Evolutionary conservation across 2,888 invertebrate species (phyloP), one percentile per base, ranked within the genome.

Genomic region (Lagria hirta): DNA sequence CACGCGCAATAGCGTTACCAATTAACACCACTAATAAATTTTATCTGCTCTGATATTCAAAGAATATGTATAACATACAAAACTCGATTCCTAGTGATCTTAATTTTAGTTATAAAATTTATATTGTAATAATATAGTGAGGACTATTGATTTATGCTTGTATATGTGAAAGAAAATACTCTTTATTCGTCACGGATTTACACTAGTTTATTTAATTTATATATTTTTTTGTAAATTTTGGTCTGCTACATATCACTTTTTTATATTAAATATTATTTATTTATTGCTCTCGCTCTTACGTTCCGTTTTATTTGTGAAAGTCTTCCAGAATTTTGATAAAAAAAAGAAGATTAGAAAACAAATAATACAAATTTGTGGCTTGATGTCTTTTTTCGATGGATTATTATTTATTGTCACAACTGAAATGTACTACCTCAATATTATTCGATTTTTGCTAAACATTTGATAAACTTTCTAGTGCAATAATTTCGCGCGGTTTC

Each of bases 361-460:
- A 24, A 34, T 23, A 24, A 34, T 23, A 36, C 24, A 37, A 45
- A 41, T 32, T 42, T 29, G 42, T 42, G 42, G 46, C 40, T 47
- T 27, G 46, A 42, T 47, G 46, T 47, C 35, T 11, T 34, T 23
- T 42, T 43, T 34, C 28, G 18, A 14, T 38, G 38, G 11, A 38
- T 23, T 24, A 38, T 41, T 30, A 11, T 32, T 41, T 37, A 11
- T 41, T 27, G 10, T 38, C 22, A 17, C 34, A 17, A 32, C 22
- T 47, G 46, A 54, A 53, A 52, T 56, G 46, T 58, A 59, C 62
- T 63, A 63, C 62, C 64, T 64, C 64, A 63, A 57, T 58, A 57
- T 58, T 57, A 58, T 58, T 51, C 55, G 40, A 52, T 55, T 56
- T 60, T 55, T 53, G 52, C 53, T 52, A 55, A 51, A 49, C 17